Base-by-base conservation (phyloP, 53 echinoderm and acorn worm genomes). In the Crossaster papposus region DNA sequence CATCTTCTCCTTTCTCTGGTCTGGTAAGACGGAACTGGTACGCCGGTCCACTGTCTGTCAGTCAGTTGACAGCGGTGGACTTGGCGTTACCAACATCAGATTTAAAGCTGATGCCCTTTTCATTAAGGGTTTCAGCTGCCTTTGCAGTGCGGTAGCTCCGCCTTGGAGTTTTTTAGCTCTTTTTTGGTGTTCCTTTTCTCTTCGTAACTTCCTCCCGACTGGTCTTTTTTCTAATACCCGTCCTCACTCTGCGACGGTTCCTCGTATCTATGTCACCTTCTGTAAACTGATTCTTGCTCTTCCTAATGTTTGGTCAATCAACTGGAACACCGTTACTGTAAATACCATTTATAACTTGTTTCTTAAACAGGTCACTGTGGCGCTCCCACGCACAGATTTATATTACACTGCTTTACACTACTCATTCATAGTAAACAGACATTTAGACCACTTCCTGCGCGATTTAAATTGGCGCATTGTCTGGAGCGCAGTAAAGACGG, bases 1-100 rank as follows among this genome's bases (percentile, higher is more conserved):
- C 8, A 78, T 88, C 18, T 88, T 88, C 22, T 64, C 62, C 10
- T 88, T 88, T 20, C 15, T 77, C 11, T 88, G 88, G 88, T 72
- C 84, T 22, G 72, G 52, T 17, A 55, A 88, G 37, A 64, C 77
- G 26, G 75, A 86, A 64, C 88, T 78, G 9, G 88, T 88, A 11
- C 18, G 26, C 10, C 38, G 89, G 28, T 15, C 38, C 7, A 14
- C 65, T 2, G 22, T 89, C 0, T 62, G 28, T n/a, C 88, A 35
- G 29, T 30, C 33, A 0, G 23, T 36, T 17, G 78, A 24, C 13
- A 26, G 55, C 18, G 89, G 89, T 55, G 79, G 89, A 1, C 36
- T 89, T 0, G 89, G 77, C 15, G 29, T 88, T 9, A 34, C 35
- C 12, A 36, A 82, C 14, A 36, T 82, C 13, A 64, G 82, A 1